Evolutionary conservation across 2,888 invertebrate genomes (phyloP), one percentile per base, ranked within the genome.

Genomic region (Hesperia comma): DNA sequence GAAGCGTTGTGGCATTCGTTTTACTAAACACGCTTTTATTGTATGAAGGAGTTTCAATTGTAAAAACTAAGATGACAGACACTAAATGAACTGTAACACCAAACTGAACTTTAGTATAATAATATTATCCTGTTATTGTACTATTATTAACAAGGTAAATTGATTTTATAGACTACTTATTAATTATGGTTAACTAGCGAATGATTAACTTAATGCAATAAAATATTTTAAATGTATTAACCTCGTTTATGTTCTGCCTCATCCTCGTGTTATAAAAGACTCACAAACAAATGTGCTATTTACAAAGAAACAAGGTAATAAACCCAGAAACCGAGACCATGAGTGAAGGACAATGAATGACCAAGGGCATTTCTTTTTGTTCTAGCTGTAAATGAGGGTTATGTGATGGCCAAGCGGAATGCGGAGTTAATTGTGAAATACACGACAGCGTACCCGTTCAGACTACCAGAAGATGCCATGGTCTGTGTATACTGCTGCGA

Each of bases 341-440:
- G 49, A 26, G 21, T 69, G 58, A 64, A 72, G 74, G 71, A 68
- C 79, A 80, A 73, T 80, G 77, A 87, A 86, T 89, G 88, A 89
- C 80, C 79, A 73, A 74, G 83, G 84, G 77, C 85, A 84, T 90
- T 90, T 90, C 86, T 90, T 88, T 91, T 88, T 91, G 90, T 91
- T 91, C 84, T 91, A 91, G 91, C 88, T 73, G 71, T 73, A 78
- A 84, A 82, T 79, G 85, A 86, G 79, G 79, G 83, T 79, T 81
- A 85, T 83, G 76, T 79, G 82, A 80, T 84, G 84, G 85, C 87
- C 76, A 89, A 85, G 83, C 83, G 84, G 79, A 92, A 91, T 86
- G 91, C 90, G 79, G 87, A 88, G 85, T 71, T 85, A 70, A 80
- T 92, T 73, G 84, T 92, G 83, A 83, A 82, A 85, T 88, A 83